phyloP scores from a whole-genome alignment of 1,140 invertebrate species.

The Drosophila sp. region DNA sequence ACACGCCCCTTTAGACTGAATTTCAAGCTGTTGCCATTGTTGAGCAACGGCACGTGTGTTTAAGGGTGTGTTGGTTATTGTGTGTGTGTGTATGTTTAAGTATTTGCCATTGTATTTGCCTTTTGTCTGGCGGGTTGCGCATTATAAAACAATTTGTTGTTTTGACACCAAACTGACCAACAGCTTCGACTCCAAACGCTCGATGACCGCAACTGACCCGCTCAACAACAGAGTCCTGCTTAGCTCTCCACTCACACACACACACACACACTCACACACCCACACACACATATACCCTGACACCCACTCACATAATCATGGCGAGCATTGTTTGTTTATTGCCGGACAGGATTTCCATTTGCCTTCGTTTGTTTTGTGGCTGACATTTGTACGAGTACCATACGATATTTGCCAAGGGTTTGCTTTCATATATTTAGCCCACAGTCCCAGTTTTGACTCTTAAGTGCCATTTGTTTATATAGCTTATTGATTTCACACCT shows the following conservation, averaged over 20 bases:
- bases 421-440: constrained; percentile 4
- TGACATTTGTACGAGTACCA: constrained; percentile 25
- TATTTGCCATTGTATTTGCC: constrained; percentile 37
- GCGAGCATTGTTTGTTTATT: constrained; percentile 31
- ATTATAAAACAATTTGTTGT: constrained; percentile 53
- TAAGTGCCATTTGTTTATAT: constrained; percentile 14
- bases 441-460: neutral
- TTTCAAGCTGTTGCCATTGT: constrained; percentile 1
- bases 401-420: constrained; percentile 33
- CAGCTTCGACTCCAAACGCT: constrained; percentile 15
- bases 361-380: constrained; percentile 33
- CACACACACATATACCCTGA: constrained; percentile 1
- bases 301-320: constrained; percentile 11
- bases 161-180: constrained; percentile 46
- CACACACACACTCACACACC: neutral
- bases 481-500: constrained; percentile 65
- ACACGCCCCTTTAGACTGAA: constrained; percentile 1
- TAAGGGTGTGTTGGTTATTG: neutral
- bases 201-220: constrained; percentile 33
- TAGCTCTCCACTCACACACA: constrained; percentile 14
- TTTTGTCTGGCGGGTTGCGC: constrained; percentile 46
- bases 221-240: constrained; percentile 1
- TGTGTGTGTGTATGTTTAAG: constrained; percentile 1
- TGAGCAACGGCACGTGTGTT: constrained; percentile 4
- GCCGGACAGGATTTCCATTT: constrained; percentile 37